Evolutionary conservation across 1,140 invertebrate genomes (phyloP), one percentile per base, ranked within the genome.

Genomic region (Drosophila dunni): DNA sequence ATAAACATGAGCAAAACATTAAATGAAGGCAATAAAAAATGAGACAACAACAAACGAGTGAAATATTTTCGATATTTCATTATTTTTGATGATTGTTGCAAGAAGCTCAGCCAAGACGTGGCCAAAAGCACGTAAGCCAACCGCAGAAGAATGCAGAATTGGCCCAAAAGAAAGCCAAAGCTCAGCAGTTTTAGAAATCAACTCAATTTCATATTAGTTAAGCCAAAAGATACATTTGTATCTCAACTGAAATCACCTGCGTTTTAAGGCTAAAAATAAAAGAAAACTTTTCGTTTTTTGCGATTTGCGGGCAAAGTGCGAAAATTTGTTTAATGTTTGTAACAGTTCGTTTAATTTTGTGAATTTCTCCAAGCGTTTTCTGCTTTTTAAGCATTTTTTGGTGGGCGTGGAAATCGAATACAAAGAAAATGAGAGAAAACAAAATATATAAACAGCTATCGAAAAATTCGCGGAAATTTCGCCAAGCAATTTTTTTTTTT

Each of bases 391-490:
- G 50, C 45, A 42, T 57, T 56, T 20, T 17, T 29, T 66, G 61
- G 74, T 85, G 63, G 45, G 70, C 51, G 46, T 67, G 68, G 62
- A 84, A 80, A 84, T 84, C 67, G 68, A 76, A 74, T 54, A 63
- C 48, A 63, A 64, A 42, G 7, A 64, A 54, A 3, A 29, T 20
- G 17, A 20, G 17, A 20, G 17, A 44, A 38, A 74, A 34, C n/a
- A 67, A 82, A 70, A 75, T 64, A 34, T 51, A 51, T 51, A 63
- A 63, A 33, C 48, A 84, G 67, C 74, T 65, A 65, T 33, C 51
- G 53, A 77, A 84, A 77, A 85, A 85, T 85, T 81, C 36, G 69
- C 74, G 69, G 73, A 85, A 78, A 78, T 69, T 78, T 79, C 13
- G 34, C 17, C 20, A 42, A 54, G 67, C 29, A 34, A 61, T 63